Conservation (phyloP, 2,797 vertebrate genomes). For the Thripadectes ignobilis region DNA sequence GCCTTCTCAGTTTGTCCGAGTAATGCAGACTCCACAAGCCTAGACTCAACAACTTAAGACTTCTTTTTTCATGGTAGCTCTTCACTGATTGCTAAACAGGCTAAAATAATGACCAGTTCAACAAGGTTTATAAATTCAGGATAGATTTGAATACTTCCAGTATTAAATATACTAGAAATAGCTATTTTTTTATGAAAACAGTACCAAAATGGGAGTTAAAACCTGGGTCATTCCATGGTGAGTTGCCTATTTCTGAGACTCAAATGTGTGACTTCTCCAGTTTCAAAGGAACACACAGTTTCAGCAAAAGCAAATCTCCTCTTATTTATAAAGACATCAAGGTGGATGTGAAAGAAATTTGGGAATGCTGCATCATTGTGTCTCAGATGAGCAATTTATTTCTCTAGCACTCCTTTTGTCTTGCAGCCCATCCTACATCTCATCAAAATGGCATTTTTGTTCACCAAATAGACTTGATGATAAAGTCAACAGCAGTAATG, state of each 20-base stretch:
- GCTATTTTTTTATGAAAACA: not conserved
- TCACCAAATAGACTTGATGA: not conserved
- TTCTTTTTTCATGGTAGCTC: not conserved
- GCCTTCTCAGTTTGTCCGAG: not conserved
- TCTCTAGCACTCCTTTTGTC: not conserved
- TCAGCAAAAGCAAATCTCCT: not conserved
- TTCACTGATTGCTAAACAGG: not conserved
- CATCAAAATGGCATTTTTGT: not conserved
- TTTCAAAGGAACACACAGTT: accelerated
- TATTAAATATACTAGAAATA: not conserved
- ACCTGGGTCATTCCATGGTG: not conserved
- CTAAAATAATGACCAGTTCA: not conserved
- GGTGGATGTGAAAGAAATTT: not conserved
- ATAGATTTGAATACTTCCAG: not conserved
- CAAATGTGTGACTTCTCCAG: accelerated
- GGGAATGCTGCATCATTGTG: not conserved
- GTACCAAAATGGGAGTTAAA: not conserved
- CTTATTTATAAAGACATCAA: not conserved
- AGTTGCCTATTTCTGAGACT: not conserved
- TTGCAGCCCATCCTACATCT: not conserved
- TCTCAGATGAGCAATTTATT: not conserved
- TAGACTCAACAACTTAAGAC: not conserved
- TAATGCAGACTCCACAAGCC: not conserved
- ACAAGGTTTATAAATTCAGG: not conserved
- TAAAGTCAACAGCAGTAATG: not conserved